A percentile compares a stretch with the other conserved stretches of the same genome.
These are phyloP conservation scores for Pachyseris speciosa DNA, from an alignment of 64 coral and sea anemone species.

Conservation along the genomic window DNA sequence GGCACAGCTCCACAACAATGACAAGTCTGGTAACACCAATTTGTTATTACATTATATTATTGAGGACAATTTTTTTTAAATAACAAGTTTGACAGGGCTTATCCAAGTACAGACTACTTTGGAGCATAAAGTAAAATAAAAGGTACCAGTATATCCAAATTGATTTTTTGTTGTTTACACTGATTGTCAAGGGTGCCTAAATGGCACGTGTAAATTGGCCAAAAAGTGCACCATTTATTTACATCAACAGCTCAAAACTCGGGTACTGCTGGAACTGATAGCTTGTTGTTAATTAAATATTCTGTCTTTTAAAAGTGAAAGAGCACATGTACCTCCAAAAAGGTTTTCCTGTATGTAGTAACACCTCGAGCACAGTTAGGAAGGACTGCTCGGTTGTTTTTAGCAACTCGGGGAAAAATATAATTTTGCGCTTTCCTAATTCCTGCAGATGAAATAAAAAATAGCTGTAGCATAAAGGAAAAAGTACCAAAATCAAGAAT, in stretches of 20 bases:
- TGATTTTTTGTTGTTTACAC: too few species aligned
- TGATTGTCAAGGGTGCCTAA: too few species aligned
- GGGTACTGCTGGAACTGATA: neutral
- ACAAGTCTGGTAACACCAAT: too few species aligned
- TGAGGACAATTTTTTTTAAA: too few species aligned
- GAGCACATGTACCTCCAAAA: neutral
- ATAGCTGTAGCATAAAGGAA: neutral
- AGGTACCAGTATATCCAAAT: too few species aligned
- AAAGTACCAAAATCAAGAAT: neutral
- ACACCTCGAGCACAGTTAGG: slow-evolving; percentile 19
- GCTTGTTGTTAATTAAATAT: neutral
- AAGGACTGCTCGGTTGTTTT: slow-evolving; percentile 14
- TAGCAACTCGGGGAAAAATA: slow-evolving; percentile 36
- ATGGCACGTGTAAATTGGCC: neutral
- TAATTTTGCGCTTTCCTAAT: slow-evolving; percentile 13
- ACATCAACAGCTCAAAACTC: neutral
- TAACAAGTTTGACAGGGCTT: too few species aligned
- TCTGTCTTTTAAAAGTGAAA: neutral
- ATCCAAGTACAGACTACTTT: too few species aligned
- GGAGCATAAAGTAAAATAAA: too few species aligned
- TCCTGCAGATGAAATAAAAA: neutral
- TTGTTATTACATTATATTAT: too few species aligned
- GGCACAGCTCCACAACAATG: too few species aligned
- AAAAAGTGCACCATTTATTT: neutral
- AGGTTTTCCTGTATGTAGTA: slow-evolving; percentile 29